Conservation (phyloP, 1,140 invertebrate genomes). For the Triops cancriformis region DNA sequence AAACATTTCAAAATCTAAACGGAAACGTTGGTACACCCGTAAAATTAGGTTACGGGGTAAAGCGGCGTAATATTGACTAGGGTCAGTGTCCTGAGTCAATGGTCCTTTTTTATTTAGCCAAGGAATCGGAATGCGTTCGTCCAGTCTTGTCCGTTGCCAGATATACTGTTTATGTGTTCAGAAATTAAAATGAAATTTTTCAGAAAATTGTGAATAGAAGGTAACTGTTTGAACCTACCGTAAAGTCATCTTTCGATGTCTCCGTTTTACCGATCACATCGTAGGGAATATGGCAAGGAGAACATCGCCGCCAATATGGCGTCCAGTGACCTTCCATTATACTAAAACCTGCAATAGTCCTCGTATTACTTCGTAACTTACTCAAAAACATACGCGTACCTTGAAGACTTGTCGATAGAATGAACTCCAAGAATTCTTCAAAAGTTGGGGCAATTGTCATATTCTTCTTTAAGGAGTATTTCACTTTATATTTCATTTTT, state of each 20-base stretch:
- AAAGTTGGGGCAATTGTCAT: slow-evolving; percentile 30
- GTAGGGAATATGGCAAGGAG: slow-evolving; percentile 31
- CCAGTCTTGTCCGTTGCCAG: slow-evolving; percentile 26
- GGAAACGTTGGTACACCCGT: slow-evolving; percentile 33
- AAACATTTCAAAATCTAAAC: slow-evolving; percentile 35
- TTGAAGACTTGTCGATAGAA: slow-evolving; percentile 30
- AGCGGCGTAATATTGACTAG: slow-evolving; percentile 15
- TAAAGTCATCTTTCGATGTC: slow-evolving; percentile 35
- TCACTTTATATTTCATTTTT: not conserved
- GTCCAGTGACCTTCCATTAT: not conserved
- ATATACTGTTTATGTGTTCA: slow-evolving; percentile 22
- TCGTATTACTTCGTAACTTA: not conserved
- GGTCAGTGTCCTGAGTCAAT: not conserved
- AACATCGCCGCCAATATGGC: not conserved
- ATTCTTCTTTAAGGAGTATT: not conserved
- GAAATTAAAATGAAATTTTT: not conserved
- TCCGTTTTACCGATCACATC: slow-evolving; percentile 39
- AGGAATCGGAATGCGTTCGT: slow-evolving; percentile 21
- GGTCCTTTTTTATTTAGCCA: slow-evolving; percentile 20
- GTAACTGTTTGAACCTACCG: slow-evolving; percentile 21
- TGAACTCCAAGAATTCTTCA: slow-evolving; percentile 35
- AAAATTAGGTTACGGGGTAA: slow-evolving; percentile 30
- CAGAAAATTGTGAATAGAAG: not conserved
- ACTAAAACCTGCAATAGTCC: not conserved
- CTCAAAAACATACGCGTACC: not conserved